Percentiles rank a stretch among this genome's conserved stretches.
phyloP scores from a whole-genome alignment of 2,797 vertebrate species.

The Dryobates pubescens region DNA sequence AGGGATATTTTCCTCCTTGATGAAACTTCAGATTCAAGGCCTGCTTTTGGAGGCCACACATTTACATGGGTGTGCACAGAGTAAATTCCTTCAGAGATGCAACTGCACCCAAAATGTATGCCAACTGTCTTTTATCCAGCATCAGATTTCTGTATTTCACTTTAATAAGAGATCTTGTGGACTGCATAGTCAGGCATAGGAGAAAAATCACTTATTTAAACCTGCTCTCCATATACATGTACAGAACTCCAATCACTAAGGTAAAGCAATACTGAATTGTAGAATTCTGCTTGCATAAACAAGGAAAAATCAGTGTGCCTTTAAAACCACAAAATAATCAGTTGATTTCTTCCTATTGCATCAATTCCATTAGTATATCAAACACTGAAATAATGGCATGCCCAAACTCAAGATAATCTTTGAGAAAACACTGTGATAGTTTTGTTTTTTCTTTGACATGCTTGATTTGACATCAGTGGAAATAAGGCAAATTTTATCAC shows the following conservation, averaged over 20 bases:
- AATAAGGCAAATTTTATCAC: conserved; percentile 7
- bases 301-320: background rate
- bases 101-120: background rate
- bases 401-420: background rate
- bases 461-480: background rate
- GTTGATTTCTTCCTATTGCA: background rate
- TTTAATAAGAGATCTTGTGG: background rate
- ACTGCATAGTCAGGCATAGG: background rate
- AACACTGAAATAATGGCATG: background rate
- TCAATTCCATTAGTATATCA: background rate
- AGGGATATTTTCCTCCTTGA: background rate
- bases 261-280: background rate
- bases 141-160: background rate
- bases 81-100: background rate
- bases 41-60: background rate
- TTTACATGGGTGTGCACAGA: background rate
- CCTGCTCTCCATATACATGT: background rate
- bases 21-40: background rate
- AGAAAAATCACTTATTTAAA: background rate
- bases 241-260: background rate
- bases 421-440: background rate
- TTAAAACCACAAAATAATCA: background rate
- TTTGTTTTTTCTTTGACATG: background rate
- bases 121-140: background rate
- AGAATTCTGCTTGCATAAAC: background rate